Percentiles rank a stretch among this genome's conserved stretches.
These are phyloP conservation scores for Dendroctonus valens DNA, from an alignment of 1,140 invertebrate genomes.

Conservation along the genomic window DNA sequence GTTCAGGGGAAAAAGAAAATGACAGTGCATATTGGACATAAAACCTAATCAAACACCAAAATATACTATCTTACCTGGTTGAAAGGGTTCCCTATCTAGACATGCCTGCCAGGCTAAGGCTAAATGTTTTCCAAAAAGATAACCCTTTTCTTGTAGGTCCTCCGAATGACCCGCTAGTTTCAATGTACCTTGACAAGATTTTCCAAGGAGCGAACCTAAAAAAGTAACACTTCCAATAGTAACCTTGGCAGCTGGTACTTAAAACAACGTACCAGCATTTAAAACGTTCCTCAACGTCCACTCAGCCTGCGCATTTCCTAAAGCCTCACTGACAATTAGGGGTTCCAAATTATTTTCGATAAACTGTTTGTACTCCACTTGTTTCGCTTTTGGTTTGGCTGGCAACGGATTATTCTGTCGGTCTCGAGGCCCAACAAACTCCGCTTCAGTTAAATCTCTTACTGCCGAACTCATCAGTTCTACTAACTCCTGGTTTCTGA, in stretches of 20 bases:
- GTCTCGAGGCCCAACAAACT: conserved; percentile 83
- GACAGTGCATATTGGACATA: too few species aligned
- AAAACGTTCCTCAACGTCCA: conserved; percentile 84
- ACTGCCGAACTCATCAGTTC: conserved; percentile 87
- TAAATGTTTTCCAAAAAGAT: conserved; percentile 89
- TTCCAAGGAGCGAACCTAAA: conserved; percentile 70
- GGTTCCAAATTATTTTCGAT: conserved; percentile 56
- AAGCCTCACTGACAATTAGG: conserved; percentile 59
- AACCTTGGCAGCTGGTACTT: background rate
- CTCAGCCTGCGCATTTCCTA: conserved; percentile 69
- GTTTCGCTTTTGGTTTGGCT: conserved; percentile 54
- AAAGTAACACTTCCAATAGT: background rate
- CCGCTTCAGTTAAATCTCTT: conserved; percentile 82
- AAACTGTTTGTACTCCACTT: conserved; percentile 45
- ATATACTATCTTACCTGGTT: conserved; percentile 49
- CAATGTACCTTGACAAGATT: conserved; percentile 82
- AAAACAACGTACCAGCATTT: conserved; percentile 60
- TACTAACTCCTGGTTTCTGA: conserved; percentile 78
- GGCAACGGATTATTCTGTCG: conserved; percentile 81
- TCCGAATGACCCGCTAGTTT: conserved; percentile 77
- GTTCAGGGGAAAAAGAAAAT: too few species aligned
- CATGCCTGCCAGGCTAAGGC: conserved; percentile 89
- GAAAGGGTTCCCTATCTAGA: conserved; percentile 52
- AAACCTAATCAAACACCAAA: background rate
- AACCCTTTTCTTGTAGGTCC: conserved; percentile 71